Conservation (phyloP, 2,797 vertebrate species). For the Passerculus sandwichensis region DNA sequence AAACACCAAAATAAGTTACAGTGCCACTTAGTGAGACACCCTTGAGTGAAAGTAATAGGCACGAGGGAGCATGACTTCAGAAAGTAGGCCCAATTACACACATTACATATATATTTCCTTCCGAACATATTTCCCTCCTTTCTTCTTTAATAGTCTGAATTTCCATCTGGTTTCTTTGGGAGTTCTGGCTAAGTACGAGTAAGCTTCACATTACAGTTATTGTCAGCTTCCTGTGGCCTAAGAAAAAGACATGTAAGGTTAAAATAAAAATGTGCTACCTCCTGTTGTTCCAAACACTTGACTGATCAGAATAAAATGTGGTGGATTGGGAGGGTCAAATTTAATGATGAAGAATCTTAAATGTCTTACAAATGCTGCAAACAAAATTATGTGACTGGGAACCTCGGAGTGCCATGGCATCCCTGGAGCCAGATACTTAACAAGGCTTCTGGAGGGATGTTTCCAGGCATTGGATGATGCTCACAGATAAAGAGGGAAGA, state of each 20-base stretch:
- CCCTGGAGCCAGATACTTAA: background rate
- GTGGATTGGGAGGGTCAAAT: background rate
- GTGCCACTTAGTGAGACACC: slow-evolving; percentile 19
- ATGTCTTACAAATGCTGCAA: background rate
- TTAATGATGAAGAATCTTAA: background rate
- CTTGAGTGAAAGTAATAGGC: slow-evolving; percentile 33
- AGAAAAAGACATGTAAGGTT: background rate
- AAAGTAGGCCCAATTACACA: background rate
- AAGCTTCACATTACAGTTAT: background rate
- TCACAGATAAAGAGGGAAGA: background rate
- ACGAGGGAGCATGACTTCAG: background rate
- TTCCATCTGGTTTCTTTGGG: background rate
- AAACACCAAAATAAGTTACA: slow-evolving; percentile 60
- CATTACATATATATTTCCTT: slow-evolving; percentile 14
- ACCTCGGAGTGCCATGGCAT: background rate
- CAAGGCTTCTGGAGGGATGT: background rate
- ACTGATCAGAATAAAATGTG: background rate
- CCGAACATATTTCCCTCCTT: background rate
- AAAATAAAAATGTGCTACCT: background rate
- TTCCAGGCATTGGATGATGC: background rate
- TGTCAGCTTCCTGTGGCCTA: background rate
- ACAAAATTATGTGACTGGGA: background rate
- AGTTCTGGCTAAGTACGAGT: background rate
- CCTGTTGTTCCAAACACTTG: background rate
- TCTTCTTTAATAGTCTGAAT: slow-evolving; percentile 1